Conservation (phyloP, 2,113 vertebrate species). For the Podarcis muralis region DNA sequence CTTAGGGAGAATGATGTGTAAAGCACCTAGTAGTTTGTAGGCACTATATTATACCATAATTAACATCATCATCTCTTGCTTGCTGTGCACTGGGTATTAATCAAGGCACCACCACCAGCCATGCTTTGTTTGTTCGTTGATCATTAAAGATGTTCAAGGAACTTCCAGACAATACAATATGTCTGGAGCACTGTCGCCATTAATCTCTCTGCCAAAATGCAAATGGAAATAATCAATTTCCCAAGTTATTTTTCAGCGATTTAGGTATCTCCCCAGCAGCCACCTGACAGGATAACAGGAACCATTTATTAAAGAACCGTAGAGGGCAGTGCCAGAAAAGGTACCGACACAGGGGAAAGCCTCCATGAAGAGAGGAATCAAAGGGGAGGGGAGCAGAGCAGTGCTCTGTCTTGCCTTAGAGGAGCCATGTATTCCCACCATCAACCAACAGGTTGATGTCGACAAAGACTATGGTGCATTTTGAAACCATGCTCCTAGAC, state of each 20-base stretch:
- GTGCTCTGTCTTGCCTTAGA: neutral
- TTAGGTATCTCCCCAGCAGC: neutral
- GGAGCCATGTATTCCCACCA: neutral
- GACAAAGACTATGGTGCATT: neutral
- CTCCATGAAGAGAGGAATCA: neutral
- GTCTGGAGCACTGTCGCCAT: neutral
- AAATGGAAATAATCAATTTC: neutral
- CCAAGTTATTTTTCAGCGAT: neutral
- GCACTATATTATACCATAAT: neutral
- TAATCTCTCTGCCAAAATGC: neutral
- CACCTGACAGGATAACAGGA: neutral
- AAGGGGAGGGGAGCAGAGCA: neutral
- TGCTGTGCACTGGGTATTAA: neutral
- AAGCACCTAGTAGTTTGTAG: neutral
- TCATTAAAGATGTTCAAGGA: neutral
- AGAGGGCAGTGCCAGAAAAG: neutral
- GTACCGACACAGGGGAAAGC: neutral
- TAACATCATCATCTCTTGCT: neutral
- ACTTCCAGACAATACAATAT: neutral
- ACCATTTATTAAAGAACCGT: neutral
- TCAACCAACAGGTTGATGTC: neutral
- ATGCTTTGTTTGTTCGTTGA: neutral
- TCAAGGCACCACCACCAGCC: neutral
- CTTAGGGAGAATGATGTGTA: neutral
- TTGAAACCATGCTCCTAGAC: neutral